A percentile compares a stretch with the other conserved stretches of the same genome.
Evolutionary conservation across 2,113 vertebrate genomes (phyloP).

Genomic region (Misgurnus mizolepis): DNA sequence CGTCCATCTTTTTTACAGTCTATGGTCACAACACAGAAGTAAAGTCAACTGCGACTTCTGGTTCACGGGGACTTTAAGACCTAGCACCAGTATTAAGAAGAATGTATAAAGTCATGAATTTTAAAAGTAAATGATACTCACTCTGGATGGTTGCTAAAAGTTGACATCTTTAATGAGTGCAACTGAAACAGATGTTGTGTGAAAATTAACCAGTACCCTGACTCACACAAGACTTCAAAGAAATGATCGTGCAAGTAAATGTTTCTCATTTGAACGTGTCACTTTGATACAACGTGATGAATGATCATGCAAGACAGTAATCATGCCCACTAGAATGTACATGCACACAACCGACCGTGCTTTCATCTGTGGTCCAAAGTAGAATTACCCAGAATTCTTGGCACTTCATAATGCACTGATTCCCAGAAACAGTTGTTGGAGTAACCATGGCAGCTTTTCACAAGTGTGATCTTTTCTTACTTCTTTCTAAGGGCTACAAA

Average conservation of each 20-base stretch:
- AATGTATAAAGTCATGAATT: neutral
- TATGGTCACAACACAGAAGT: no score
- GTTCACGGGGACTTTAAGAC: neutral
- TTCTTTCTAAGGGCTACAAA: conserved; percentile 60
- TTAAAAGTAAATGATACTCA: neutral
- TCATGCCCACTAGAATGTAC: conserved; percentile 72
- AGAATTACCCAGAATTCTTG: conserved; percentile 80
- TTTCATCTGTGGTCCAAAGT: conserved; percentile 81
- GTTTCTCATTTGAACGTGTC: conserved; percentile 33
- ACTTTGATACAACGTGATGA: conserved; percentile 13
- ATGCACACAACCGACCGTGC: conserved; percentile 35
- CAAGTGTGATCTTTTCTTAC: conserved; percentile 71
- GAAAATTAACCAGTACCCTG: conserved; percentile 7
- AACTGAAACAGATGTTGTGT: conserved; percentile 17
- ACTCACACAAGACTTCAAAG: conserved; percentile 32
- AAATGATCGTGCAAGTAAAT: conserved; percentile 29
- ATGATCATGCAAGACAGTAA: conserved; percentile 21
- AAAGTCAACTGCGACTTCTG: no score
- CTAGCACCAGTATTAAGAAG: no score
- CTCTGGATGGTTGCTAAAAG: neutral
- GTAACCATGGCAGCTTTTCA: conserved; percentile 84
- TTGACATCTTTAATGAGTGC: conserved; percentile 1
- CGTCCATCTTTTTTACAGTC: no score
- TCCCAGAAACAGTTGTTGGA: conserved; percentile 74
- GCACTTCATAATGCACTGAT: conserved; percentile 79